Percentiles rank a stretch among this genome's conserved stretches.
Evolutionary conservation across 2,797 vertebrate genomes (phyloP).

Genomic region (Eupleurogrammus muticus): DNA sequence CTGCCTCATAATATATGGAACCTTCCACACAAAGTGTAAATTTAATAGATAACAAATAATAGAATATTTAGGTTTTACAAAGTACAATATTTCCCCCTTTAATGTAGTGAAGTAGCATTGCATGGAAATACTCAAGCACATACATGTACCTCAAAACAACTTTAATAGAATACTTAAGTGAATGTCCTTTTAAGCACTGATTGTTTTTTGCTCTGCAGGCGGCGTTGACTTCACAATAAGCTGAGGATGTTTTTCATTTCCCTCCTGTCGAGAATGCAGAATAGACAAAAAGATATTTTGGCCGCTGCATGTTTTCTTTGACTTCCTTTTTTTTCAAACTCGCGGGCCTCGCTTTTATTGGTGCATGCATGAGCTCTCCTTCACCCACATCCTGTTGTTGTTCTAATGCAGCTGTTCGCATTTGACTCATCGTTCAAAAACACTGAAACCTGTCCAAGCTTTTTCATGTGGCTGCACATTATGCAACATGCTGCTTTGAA

Average conservation of each 20-base stretch:
- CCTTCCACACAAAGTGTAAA: too few species aligned
- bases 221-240: neutral
- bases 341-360: constrained; percentile 30
- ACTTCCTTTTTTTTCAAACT: constrained; percentile 56
- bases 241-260: constrained; percentile 21
- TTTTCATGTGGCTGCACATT: constrained; percentile 26
- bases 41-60: too few species aligned
- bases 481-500: neutral
- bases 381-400: constrained; percentile 71
- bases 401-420: constrained; percentile 51
- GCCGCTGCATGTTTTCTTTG: neutral
- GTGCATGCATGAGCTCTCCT: neutral
- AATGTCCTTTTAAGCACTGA: too few species aligned
- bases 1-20: too few species aligned
- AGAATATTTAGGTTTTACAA: too few species aligned
- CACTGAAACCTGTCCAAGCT: constrained; percentile 2
- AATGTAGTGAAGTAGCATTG: too few species aligned
- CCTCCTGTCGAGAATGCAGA: neutral
- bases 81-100: too few species aligned
- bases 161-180: too few species aligned
- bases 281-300: neutral
- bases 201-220: neutral
- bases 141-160: too few species aligned
- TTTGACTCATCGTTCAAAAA: constrained; percentile 48
- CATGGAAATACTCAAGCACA: too few species aligned